A percentile compares a stretch with the other conserved stretches of the same genome.
Evolutionary conservation across 1,140 invertebrate species (phyloP).

Genomic region (Lamellibrachia luymesi): DNA sequence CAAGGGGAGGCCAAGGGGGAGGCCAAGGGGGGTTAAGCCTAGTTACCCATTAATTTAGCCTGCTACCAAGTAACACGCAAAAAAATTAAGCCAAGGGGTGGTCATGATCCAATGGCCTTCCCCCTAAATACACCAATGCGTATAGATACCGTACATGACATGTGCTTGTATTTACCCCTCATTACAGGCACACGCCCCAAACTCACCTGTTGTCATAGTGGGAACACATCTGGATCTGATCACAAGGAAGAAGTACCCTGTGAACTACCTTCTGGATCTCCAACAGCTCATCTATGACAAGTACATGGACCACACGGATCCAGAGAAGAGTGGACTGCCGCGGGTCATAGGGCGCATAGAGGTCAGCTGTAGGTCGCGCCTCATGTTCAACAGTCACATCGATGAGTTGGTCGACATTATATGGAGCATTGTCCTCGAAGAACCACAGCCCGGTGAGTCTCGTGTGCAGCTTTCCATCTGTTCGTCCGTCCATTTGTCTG

Average conservation of each 20-base stretch:
- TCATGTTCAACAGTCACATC: slow-evolving; percentile 69
- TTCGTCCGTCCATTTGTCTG: neutral
- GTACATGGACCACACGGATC: slow-evolving; percentile 65
- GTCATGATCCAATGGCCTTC: too few relatives aligned
- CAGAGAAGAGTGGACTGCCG: slow-evolving; percentile 92
- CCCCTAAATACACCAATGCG: too few relatives aligned
- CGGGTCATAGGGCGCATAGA: slow-evolving; percentile 91
- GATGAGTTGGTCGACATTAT: slow-evolving; percentile 87
- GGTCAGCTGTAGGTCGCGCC: slow-evolving; percentile 80
- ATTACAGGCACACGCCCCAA: slow-evolving; percentile 59
- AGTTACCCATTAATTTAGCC: too few relatives aligned
- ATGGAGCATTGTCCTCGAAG: slow-evolving; percentile 89
- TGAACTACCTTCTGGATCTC: slow-evolving; percentile 74
- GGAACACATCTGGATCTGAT: slow-evolving; percentile 71
- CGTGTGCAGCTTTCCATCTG: too few relatives aligned
- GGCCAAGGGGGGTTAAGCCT: too few relatives aligned
- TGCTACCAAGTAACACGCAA: too few relatives aligned
- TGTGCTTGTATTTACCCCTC: slow-evolving; percentile 10
- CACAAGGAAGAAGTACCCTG: slow-evolving; percentile 67
- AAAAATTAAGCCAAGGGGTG: too few relatives aligned
- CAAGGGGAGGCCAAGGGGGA: too few relatives aligned
- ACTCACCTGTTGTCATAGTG: slow-evolving; percentile 51
- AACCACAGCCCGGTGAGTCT: slow-evolving; percentile 67
- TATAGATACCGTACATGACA: neutral
- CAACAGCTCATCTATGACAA: slow-evolving; percentile 82